Conservation (phyloP, 2,888 invertebrate genomes). For the Athalia circularis region DNA sequence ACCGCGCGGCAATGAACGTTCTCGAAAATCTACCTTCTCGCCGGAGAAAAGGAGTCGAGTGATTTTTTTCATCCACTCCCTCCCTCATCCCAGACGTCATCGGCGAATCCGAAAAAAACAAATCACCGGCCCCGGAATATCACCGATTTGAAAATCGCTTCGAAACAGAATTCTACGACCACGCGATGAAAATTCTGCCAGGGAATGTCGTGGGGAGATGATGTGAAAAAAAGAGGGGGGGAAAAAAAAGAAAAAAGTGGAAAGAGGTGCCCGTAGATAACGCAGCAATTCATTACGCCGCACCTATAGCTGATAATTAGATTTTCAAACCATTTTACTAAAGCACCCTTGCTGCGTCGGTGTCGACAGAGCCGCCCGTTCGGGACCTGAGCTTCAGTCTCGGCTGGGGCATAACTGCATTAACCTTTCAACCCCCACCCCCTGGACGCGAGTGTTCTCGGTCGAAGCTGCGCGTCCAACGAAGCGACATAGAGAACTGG, state of each 20-base stretch:
- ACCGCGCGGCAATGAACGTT: neutral
- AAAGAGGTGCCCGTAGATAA: conserved; percentile 58
- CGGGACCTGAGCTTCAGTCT: conserved; percentile 52
- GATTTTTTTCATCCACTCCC: too few relatives aligned
- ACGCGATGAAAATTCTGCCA: neutral
- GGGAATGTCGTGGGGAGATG: neutral
- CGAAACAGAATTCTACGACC: neutral
- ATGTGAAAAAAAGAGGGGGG: neutral
- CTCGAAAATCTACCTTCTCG: neutral
- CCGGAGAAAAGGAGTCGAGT: conserved; percentile 10
- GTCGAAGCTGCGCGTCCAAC: conserved; percentile 25
- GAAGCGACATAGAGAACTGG: conserved; percentile 36
- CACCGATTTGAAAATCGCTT: too few relatives aligned
- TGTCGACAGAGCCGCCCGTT: conserved; percentile 54
- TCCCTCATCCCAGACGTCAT: too few relatives aligned
- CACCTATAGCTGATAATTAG: conserved; percentile 73
- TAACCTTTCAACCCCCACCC: conserved; percentile 69
- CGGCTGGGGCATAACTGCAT: conserved; percentile 67
- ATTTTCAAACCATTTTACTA: conserved; percentile 72
- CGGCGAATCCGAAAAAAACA: too few relatives aligned
- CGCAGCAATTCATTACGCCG: conserved; percentile 70
- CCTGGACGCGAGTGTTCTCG: conserved; percentile 49
- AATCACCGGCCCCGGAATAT: too few relatives aligned
- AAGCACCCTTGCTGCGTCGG: conserved; percentile 57
- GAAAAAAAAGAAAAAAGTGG: neutral